These are phyloP conservation scores for Zaprionus taronus DNA, from an alignment of 1,140 invertebrate genomes.

Conservation along the genomic window DNA sequence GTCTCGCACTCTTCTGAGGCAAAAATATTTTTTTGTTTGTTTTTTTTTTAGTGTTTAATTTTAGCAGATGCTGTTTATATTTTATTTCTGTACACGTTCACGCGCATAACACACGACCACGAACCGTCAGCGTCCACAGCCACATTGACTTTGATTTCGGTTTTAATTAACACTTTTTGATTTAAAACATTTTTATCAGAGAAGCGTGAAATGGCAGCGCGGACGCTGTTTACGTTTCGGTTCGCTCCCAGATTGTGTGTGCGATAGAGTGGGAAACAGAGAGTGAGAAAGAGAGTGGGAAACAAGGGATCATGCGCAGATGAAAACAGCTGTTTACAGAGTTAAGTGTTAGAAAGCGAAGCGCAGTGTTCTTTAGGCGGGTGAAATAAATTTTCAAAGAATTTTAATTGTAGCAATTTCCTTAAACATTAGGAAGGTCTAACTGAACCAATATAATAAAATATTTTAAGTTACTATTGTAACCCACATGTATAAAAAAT, in stretches of 20 bases:
- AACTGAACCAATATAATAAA: neutral
- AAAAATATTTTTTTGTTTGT: constrained; percentile 8
- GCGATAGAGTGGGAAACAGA: constrained; percentile 25
- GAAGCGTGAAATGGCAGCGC: constrained; percentile 77
- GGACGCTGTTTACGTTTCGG: constrained; percentile 77
- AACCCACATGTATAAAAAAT: neutral
- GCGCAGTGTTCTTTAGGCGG: neutral
- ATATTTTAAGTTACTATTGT: neutral
- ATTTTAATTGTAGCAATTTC: neutral
- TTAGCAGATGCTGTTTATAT: constrained; percentile 37
- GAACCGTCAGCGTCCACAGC: constrained; percentile 69
- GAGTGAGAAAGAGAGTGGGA: constrained; percentile 23
- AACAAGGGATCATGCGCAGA: constrained; percentile 49
- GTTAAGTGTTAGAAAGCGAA: constrained; percentile 31
- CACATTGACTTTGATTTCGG: constrained; percentile 80
- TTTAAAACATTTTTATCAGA: constrained; percentile 82
- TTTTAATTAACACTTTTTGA: constrained; percentile 80
- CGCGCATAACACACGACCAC: constrained; percentile 64
- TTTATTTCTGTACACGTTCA: constrained; percentile 46
- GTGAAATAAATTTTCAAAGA: neutral
- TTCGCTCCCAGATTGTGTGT: constrained; percentile 40
- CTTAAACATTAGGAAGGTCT: neutral
- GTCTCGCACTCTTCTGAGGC: constrained; percentile 43
- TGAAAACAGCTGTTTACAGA: constrained; percentile 32
- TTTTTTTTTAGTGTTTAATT: constrained; percentile 33